These are phyloP conservation scores for Lasioglossum albipes DNA, from an alignment of 1,140 invertebrate species.

Conservation along the genomic window DNA sequence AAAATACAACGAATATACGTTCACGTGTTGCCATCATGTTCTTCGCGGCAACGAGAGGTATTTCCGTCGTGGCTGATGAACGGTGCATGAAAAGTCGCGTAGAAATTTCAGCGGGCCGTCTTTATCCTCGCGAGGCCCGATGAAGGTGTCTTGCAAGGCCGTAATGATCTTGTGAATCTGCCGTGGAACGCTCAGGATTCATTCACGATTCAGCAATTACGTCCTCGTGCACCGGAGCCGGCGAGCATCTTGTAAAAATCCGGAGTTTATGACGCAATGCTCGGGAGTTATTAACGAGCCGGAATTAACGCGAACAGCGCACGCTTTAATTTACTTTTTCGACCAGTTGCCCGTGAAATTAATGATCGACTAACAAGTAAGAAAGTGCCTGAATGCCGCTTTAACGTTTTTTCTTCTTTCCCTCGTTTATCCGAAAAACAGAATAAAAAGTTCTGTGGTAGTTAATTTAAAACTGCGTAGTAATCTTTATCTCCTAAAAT, in stretches of 20 bases:
- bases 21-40: background rate
- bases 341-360: background rate
- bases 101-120: slow-evolving; percentile 19
- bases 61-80: slow-evolving; percentile 31
- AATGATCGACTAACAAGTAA: slow-evolving; percentile 6
- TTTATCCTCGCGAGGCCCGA: slow-evolving; percentile 11
- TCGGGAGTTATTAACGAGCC: slow-evolving; percentile 17
- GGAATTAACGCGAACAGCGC: slow-evolving; percentile 13
- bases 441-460: background rate
- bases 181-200: slow-evolving; percentile 25
- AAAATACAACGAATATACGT: background rate
- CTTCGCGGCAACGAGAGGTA: slow-evolving; percentile 45
- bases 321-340: slow-evolving; percentile 7
- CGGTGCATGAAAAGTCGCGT: slow-evolving; percentile 3
- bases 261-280: slow-evolving; percentile 1
- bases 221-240: background rate
- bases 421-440: background rate
- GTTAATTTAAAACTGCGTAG: no score
- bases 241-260: slow-evolving; percentile 10
- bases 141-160: slow-evolving; percentile 38
- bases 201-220: slow-evolving; percentile 36
- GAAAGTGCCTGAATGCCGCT: background rate
- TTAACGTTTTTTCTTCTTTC: background rate
- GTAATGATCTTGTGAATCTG: slow-evolving; percentile 42
- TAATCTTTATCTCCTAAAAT: no score